Conservation (phyloP, 2,113 vertebrate species). For the Sebastes schlegelii region DNA sequence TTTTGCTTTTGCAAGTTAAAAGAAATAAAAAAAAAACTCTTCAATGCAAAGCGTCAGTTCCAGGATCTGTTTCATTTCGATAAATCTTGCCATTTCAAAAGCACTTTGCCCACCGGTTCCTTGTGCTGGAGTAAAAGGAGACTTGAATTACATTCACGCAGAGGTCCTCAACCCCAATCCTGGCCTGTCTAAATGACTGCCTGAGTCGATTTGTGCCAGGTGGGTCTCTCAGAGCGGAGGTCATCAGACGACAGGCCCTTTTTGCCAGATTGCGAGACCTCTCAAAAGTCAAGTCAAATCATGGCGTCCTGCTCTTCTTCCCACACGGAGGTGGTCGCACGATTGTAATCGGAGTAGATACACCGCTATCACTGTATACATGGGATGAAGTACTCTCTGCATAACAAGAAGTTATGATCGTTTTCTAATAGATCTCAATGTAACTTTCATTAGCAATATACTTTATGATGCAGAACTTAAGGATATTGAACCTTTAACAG, state of each 20-base stretch:
- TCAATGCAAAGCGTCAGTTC: conserved; percentile 9
- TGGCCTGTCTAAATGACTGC: conserved; percentile 66
- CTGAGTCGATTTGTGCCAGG: conserved; percentile 65
- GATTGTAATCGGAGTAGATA: neutral
- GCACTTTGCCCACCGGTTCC: neutral
- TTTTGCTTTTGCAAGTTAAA: conserved; percentile 12
- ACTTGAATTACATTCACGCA: conserved; percentile 54
- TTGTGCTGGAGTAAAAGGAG: conserved; percentile 38
- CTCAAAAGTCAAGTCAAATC: conserved; percentile 48
- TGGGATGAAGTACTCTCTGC: neutral
- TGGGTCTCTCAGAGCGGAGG: conserved; percentile 34
- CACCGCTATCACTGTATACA: neutral
- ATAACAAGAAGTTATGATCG: neutral
- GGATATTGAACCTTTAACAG: neutral
- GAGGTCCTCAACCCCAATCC: conserved; percentile 72
- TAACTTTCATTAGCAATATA: neutral
- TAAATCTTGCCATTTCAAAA: conserved; percentile 47
- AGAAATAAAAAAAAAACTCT: neutral
- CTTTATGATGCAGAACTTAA: neutral
- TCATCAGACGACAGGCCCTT: conserved; percentile 39
- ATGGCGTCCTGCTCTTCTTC: conserved; percentile 19
- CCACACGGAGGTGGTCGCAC: neutral
- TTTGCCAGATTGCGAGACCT: conserved; percentile 51
- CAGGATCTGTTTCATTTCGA: conserved; percentile 57
- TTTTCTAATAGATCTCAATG: neutral